phyloP scores from a whole-genome alignment of 64 coral and sea anemone species.

The Actinia tenebrosa region DNA sequence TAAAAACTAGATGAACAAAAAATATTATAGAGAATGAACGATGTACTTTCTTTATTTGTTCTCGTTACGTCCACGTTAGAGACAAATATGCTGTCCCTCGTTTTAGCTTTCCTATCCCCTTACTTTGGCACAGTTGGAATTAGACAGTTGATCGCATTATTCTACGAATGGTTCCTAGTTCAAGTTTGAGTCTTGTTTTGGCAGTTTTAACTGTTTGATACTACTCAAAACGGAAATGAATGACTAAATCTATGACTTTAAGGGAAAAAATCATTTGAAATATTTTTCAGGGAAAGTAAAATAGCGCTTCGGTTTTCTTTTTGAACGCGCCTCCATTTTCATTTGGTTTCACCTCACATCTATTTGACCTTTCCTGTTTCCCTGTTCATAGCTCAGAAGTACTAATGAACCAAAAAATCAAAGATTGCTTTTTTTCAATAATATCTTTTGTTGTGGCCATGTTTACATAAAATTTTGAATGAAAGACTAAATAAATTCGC shows the following conservation, averaged over 20 bases:
- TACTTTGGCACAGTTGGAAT: background rate
- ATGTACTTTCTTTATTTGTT: background rate
- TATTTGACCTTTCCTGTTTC: background rate
- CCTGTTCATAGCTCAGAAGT: background rate
- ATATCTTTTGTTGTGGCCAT: background rate
- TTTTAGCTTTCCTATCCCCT: background rate
- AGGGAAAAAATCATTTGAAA: background rate
- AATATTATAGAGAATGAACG: background rate
- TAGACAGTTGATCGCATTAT: background rate
- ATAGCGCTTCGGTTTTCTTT: background rate
- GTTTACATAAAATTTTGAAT: background rate
- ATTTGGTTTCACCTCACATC: background rate
- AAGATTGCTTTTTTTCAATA: background rate
- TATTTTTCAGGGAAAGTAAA: background rate
- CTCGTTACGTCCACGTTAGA: background rate
- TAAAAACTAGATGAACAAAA: background rate
- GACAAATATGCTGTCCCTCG: background rate
- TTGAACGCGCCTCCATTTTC: background rate
- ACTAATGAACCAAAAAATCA: conserved; percentile 7
- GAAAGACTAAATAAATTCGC: background rate
- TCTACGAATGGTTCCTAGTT: background rate
- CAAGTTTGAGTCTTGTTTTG: background rate
- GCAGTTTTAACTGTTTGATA: background rate
- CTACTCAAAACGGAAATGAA: background rate
- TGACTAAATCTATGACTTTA: background rate